A percentile compares a stretch with the other conserved stretches of the same genome.
Evolutionary conservation across 2,888 invertebrate genomes (phyloP).

Genomic region (Microdon myrmicae): DNA sequence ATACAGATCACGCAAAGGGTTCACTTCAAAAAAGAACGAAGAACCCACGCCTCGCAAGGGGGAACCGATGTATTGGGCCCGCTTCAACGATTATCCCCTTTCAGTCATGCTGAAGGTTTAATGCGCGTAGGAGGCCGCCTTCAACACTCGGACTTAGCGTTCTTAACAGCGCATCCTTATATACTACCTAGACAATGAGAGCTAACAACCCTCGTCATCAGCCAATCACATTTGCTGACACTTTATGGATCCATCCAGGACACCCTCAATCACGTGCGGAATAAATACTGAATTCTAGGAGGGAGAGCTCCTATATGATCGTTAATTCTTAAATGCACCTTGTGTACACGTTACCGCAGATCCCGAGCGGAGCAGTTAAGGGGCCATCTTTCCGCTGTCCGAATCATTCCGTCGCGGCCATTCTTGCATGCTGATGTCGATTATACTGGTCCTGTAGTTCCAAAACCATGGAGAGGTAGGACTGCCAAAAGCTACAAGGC

Average conservation of each 20-base stretch:
- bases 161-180: conserved; percentile 28
- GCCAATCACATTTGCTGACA: conserved; percentile 19
- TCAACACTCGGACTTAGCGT: conserved; percentile 19
- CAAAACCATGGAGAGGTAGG: no score
- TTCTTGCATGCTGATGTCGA: no score
- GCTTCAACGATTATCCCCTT: conserved; percentile 25
- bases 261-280: conserved; percentile 24
- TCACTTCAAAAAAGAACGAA: conserved; percentile 17
- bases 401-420: no score
- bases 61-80: no score
- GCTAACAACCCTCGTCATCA: conserved; percentile 19
- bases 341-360: no score
- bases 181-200: conserved; percentile 25
- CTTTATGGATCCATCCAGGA: conserved; percentile 27
- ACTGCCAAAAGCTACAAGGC: conserved; percentile 16
- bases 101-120: conserved; percentile 25
- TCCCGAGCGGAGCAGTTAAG: no score
- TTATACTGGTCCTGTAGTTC: no score
- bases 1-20: background rate
- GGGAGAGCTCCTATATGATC: conserved; percentile 12
- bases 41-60: no score
- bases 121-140: conserved; percentile 42
- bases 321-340: no score
- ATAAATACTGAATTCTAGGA: conserved; percentile 29
- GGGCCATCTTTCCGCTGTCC: no score